These are phyloP conservation scores for Dipodomys spectabilis DNA, from an alignment of 2,113 vertebrate species.

Conservation along the genomic window DNA sequence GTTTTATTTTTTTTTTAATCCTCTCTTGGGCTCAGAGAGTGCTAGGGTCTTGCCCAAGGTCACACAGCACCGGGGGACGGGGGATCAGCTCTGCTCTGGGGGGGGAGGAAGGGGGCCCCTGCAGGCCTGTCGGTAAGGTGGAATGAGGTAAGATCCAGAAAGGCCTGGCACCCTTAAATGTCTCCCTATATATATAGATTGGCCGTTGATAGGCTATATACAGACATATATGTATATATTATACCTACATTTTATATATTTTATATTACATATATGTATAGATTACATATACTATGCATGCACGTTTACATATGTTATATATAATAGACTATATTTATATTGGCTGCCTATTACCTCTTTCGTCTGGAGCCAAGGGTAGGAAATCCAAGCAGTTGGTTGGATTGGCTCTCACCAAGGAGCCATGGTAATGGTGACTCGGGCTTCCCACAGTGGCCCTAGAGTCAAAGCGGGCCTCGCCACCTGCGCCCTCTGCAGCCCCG, in stretches of 20 bases:
- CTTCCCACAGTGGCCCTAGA: neutral
- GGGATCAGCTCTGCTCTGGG: neutral
- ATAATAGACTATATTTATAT: no score
- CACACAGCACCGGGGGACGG: neutral
- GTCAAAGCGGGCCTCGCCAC: neutral
- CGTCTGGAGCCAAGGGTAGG: no score
- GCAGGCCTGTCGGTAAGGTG: neutral
- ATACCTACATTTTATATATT: no score
- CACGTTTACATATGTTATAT: no score
- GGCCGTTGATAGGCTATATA: no score
- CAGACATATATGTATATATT: no score
- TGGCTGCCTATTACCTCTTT: neutral
- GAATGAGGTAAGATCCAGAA: neutral
- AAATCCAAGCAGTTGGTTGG: no score
- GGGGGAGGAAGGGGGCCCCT: neutral
- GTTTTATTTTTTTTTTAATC: no score
- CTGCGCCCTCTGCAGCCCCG: neutral
- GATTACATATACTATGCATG: no score
- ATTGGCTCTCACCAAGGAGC: neutral
- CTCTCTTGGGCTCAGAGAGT: neutral
- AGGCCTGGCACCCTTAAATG: neutral
- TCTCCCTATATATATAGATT: no score
- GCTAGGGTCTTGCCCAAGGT: constrained; percentile 56
- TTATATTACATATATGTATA: no score
- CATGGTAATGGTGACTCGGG: neutral